phyloP scores from a whole-genome alignment of 2,113 vertebrate species.

The Mus spicilegus region DNA sequence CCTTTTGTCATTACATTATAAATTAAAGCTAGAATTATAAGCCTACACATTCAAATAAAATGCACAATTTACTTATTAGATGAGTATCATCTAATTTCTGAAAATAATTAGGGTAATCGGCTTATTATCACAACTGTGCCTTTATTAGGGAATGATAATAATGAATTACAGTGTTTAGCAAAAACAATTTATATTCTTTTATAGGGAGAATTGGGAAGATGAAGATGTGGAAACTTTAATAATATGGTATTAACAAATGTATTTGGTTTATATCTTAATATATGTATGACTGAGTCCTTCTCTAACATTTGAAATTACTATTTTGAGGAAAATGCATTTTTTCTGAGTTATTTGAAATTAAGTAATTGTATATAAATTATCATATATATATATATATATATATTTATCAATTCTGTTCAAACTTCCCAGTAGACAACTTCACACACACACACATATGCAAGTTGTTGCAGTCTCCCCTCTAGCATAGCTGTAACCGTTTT shows the following conservation, averaged over 20 bases:
- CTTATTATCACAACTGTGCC: neutral
- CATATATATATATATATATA: neutral
- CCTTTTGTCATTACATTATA: neutral
- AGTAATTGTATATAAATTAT: neutral
- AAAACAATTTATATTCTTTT: neutral
- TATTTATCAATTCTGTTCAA: neutral
- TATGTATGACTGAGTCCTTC: neutral
- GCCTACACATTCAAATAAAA: neutral
- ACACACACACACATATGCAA: too few species aligned
- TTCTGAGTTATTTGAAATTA: neutral
- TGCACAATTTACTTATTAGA: neutral
- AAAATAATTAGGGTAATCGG: neutral
- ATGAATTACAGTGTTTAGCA: neutral
- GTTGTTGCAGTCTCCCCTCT: too few species aligned
- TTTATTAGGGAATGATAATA: neutral
- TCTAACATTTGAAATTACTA: neutral
- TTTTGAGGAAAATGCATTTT: neutral
- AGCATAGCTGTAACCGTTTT: too few species aligned
- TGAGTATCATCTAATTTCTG: neutral
- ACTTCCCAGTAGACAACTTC: neutral
- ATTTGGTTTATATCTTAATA: constrained; percentile 23
- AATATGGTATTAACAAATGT: neutral
- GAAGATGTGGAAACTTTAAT: neutral
- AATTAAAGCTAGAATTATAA: neutral
- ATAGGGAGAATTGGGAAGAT: neutral